A percentile compares a stretch with the other conserved stretches of the same genome.
These are phyloP conservation scores for Ophion slaviceki DNA, from an alignment of 2,888 invertebrate genomes.

Conservation along the genomic window DNA sequence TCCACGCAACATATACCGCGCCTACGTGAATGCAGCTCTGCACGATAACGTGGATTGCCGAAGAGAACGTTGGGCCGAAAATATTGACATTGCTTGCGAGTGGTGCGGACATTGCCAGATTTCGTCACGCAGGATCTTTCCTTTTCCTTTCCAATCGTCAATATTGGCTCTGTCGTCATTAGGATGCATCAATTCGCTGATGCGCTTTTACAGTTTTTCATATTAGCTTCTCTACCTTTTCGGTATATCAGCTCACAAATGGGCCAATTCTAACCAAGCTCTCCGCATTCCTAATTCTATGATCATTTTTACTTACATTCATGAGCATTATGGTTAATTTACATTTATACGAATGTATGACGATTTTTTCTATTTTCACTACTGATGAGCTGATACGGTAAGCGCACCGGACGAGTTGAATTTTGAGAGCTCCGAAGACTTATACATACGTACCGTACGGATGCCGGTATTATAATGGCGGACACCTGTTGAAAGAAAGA, in stretches of 20 bases:
- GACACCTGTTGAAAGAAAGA: constrained; percentile 39
- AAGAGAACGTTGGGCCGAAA: background rate
- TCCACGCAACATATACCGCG: background rate
- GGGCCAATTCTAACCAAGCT: background rate
- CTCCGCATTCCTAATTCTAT: background rate
- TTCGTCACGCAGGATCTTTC: background rate
- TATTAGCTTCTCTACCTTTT: too few relatives aligned
- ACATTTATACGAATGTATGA: background rate
- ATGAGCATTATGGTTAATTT: background rate
- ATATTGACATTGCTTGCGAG: constrained; percentile 6
- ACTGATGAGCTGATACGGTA: too few relatives aligned
- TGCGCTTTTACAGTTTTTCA: too few relatives aligned
- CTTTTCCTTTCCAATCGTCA: background rate
- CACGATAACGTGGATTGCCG: background rate
- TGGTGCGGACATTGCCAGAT: background rate
- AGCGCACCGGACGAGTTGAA: too few relatives aligned
- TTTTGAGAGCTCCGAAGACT: too few relatives aligned
- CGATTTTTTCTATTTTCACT: too few relatives aligned
- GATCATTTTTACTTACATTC: background rate
- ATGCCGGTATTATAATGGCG: background rate
- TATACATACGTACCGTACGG: background rate
- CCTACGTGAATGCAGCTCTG: background rate
- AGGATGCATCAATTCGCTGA: background rate
- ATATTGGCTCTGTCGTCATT: background rate
- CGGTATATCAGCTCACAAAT: background rate